These are phyloP conservation scores for Dolichoris vasculosae DNA, from an alignment of 1,140 invertebrate species.

Conservation along the genomic window DNA sequence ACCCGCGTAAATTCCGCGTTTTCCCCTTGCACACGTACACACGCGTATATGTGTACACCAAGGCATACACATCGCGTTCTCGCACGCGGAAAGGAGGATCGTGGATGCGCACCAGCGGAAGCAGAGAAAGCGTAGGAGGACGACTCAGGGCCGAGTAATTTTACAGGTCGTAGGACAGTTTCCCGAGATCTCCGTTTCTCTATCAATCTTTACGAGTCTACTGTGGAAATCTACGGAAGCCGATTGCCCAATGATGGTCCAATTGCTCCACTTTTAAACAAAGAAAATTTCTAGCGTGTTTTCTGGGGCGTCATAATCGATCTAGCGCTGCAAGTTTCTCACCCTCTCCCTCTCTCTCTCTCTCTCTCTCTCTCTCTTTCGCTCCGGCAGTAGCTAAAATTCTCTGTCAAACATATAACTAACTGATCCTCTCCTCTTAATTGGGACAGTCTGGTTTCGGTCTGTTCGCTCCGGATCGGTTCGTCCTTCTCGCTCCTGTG, in stretches of 20 bases:
- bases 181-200: not conserved
- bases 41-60: too few species aligned
- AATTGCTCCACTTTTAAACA: conserved; percentile 63
- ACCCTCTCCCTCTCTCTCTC: not conserved
- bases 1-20: not conserved
- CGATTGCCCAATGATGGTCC: conserved; percentile 55
- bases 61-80: not conserved
- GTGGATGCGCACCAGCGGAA: not conserved
- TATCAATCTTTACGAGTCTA: not conserved
- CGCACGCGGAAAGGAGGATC: not conserved
- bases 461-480: not conserved
- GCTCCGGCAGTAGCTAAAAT: too few species aligned
- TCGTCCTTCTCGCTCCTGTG: not conserved
- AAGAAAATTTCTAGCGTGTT: conserved; percentile 62
- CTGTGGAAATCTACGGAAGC: conserved; percentile 65
- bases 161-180: conserved; percentile 46
- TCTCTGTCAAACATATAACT: conserved; percentile 18
- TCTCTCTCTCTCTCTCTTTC: too few species aligned
- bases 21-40: too few species aligned
- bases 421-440: conserved; percentile 35
- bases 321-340: conserved; percentile 19
- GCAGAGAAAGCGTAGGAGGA: not conserved
- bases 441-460: conserved; percentile 5
- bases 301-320: conserved; percentile 58
- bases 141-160: conserved; percentile 54